Percentiles rank a stretch among this genome's conserved stretches.
Conservation (phyloP, 2,113 vertebrate genomes). For the Elanus axillaris region DNA sequence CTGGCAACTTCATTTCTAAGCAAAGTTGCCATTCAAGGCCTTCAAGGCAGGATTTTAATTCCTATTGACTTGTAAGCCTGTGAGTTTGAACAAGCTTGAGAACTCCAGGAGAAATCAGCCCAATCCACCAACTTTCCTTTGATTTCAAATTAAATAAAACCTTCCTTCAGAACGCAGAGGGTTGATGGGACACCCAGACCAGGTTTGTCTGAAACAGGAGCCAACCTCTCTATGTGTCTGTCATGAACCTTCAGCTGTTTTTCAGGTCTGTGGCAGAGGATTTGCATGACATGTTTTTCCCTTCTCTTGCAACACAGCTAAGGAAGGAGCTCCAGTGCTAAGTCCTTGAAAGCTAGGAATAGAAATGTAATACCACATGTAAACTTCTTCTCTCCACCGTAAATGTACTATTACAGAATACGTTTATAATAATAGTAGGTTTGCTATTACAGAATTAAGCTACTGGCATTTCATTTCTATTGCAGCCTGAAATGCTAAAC, state of each 20-base stretch:
- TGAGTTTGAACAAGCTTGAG: background rate
- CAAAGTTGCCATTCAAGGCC: background rate
- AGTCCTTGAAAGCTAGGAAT: background rate
- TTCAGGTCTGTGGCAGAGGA: background rate
- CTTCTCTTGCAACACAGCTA: background rate
- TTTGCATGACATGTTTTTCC: background rate
- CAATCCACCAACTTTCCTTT: background rate
- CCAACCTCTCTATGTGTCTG: background rate
- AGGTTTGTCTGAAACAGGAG: background rate
- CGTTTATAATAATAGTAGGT: no score
- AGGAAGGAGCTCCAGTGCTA: background rate
- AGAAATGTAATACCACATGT: background rate
- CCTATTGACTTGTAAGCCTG: background rate
- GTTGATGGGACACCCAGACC: background rate
- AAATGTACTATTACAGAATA: background rate
- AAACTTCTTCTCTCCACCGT: background rate
- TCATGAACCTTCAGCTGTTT: background rate
- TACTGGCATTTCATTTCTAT: background rate
- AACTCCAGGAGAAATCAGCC: background rate
- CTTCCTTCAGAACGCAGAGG: background rate
- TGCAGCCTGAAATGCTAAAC: background rate
- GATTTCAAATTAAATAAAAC: background rate
- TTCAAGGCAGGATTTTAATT: conserved; percentile 14
- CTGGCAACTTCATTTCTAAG: conserved; percentile 3
- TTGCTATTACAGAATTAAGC: background rate